Evolutionary conservation across 1,140 invertebrate species (phyloP), one percentile per base, ranked within the genome.

Genomic region (Neodiprion lecontei): DNA sequence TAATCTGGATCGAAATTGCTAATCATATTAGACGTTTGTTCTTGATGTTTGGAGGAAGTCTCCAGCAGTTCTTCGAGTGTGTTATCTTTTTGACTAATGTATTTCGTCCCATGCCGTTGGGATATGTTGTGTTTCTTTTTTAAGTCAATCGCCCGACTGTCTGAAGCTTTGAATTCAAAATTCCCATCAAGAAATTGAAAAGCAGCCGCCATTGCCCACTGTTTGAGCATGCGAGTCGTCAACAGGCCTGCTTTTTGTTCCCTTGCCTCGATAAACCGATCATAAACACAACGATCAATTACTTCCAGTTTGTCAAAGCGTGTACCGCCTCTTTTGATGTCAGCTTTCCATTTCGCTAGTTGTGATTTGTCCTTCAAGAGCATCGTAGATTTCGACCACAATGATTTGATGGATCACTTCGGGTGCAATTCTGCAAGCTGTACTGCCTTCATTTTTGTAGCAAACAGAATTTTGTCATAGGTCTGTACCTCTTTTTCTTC

Each of bases 21-120:
- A 47, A 75, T 74, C 40, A 74, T 48, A 4, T 9, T 11, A 28
- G 21, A 48, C 21, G 49, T 48, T 49, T 79, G 78, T 12, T 17
- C 49, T 12, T 49, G 67, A 70, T 78, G 77, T 17, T 9, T 76
- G 11, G 69, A 69, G 70, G 72, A 70, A 69, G 74, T 4, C 23
- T 70, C 74, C 50, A 75, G 67, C 48, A 72, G 74, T 76, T 78
- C 74, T 67, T 77, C 74, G 8, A 76, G n/a, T n/a, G 76, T 72
- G n/a, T 53, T 69, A 48, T 81, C 79, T 23, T 72, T 76, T 70
- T 10, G 10, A n/a, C 50, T 53, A n/a, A 53, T 14, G n/a, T 53
- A 53, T 53, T 53, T 53, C 5, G 80, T 82, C 11, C 80, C 72
- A 77, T 82, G 79, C 72, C 78, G 21, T 72, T 77, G 75, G 40